These are phyloP conservation scores for Nysson spinosus DNA, from an alignment of 2,888 invertebrate genomes.

Conservation along the genomic window DNA sequence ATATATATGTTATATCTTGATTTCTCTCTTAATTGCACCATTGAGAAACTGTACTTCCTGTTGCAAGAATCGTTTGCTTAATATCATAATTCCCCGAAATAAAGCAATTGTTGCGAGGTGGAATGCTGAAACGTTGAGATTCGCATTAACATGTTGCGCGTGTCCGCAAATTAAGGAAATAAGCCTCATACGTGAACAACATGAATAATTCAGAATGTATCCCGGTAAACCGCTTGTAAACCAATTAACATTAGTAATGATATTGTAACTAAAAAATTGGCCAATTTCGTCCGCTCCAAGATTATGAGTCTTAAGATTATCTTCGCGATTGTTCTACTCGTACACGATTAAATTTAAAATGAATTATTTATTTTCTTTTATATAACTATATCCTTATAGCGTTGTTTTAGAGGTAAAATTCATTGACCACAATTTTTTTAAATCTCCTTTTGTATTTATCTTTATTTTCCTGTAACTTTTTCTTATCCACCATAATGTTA, in stretches of 20 bases:
- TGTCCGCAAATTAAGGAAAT: slow-evolving; percentile 42
- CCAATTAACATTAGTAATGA: slow-evolving; percentile 17
- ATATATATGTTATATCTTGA: too few species aligned
- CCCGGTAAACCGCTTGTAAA: background rate
- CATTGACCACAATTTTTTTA: too few species aligned
- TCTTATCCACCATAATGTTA: too few species aligned
- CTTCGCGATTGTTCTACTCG: too few species aligned
- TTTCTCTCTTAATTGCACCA: too few species aligned
- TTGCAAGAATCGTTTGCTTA: background rate
- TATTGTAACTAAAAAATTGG: slow-evolving; percentile 32
- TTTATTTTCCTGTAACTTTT: too few species aligned
- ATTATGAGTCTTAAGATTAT: slow-evolving; percentile 5
- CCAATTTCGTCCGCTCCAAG: slow-evolving; percentile 21
- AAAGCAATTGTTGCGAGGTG: background rate
- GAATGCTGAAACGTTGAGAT: slow-evolving; percentile 25
- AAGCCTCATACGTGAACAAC: slow-evolving; percentile 29
- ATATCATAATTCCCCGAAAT: background rate
- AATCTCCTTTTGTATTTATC: too few species aligned
- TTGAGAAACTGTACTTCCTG: too few species aligned
- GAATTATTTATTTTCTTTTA: too few species aligned
- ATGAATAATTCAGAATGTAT: slow-evolving; percentile 11
- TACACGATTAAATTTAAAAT: too few species aligned
- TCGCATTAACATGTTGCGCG: slow-evolving; percentile 35
- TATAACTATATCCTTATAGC: too few species aligned
- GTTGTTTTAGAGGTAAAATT: too few species aligned